These are phyloP conservation scores for Antechinus flavipes DNA, from an alignment of 2,113 vertebrate genomes.

Conservation along the genomic window DNA sequence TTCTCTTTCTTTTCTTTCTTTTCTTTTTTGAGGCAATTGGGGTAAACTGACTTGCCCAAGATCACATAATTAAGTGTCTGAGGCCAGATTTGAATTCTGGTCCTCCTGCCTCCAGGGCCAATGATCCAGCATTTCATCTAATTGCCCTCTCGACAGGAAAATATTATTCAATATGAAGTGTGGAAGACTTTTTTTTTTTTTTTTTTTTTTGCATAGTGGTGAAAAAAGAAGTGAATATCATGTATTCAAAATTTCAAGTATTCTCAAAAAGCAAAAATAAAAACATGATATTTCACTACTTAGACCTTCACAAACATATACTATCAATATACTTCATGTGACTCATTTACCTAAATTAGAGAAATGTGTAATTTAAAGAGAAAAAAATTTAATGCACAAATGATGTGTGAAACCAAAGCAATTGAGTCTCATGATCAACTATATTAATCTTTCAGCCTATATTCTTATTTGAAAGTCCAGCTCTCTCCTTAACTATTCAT, in stretches of 20 bases:
- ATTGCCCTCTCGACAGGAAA: neutral
- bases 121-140: too few species aligned
- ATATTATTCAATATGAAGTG: neutral
- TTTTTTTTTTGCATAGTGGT: neutral
- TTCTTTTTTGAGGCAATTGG: too few species aligned
- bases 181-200: neutral
- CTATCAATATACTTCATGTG: neutral
- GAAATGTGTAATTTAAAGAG: neutral
- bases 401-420: neutral
- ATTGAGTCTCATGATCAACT: neutral
- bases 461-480: neutral
- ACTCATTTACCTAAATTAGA: neutral
- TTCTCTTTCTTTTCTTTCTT: too few species aligned
- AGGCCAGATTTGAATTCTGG: too few species aligned
- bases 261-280: too few species aligned
- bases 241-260: neutral
- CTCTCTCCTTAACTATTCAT: neutral
- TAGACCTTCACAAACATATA: neutral
- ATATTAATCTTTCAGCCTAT: neutral
- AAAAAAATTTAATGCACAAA: neutral
- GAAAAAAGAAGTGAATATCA: neutral
- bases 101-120: too few species aligned
- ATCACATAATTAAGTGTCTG: too few species aligned
- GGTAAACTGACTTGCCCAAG: too few species aligned
- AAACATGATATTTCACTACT: neutral